Conservation (phyloP, 2,888 invertebrate species). For the Steinernema carpocapsae region DNA sequence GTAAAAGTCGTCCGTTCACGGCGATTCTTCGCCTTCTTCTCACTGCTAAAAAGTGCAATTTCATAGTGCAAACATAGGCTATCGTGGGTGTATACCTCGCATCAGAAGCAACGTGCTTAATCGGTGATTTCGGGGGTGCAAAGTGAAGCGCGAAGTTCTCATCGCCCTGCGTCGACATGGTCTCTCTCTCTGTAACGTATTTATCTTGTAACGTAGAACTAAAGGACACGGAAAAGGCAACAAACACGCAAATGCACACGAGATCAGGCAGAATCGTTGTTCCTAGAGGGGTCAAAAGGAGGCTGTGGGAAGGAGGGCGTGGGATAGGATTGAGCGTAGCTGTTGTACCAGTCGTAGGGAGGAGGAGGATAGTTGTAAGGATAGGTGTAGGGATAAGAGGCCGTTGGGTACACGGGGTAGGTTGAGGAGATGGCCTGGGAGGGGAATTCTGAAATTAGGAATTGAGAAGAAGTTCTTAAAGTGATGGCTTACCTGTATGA, state of each 20-base stretch:
- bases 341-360: conserved; percentile 29
- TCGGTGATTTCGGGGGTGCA: conserved; percentile 30
- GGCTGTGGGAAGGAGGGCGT: background rate
- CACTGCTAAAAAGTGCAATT: background rate
- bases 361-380: background rate
- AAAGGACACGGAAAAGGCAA: background rate
- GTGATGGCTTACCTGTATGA: background rate
- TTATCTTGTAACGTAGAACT: background rate
- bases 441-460: conserved; percentile 7
- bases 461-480: background rate
- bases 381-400: conserved; percentile 20
- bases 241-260: conserved; percentile 10
- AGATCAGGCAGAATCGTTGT: conserved; percentile 6
- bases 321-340: background rate
- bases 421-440: background rate
- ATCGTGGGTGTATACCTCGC: conserved; percentile 5
- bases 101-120: conserved; percentile 20
- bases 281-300: background rate
- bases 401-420: conserved; percentile 5
- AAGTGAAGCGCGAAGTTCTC: background rate
- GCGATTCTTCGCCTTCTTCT: conserved; percentile 42
- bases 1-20: conserved; percentile 57
- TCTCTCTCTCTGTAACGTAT: background rate
- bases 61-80: background rate
- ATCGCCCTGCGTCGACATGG: background rate